Conservation (phyloP, 35 echinoderm and acorn worm species). For the Apostichopus californicus region DNA sequence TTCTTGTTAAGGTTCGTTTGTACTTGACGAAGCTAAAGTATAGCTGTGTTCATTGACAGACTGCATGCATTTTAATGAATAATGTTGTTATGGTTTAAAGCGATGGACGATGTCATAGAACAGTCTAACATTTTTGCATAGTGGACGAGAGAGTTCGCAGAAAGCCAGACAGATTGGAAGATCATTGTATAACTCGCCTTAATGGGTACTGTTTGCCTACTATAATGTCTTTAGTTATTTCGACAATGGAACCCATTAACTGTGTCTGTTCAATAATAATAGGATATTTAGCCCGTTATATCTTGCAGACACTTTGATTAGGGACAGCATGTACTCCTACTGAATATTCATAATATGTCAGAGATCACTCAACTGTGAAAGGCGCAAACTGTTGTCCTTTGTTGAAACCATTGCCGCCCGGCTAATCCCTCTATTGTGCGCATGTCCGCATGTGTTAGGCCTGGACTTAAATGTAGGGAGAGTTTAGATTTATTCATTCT, state of each 20-base stretch:
- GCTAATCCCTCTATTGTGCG: slow-evolving; percentile 26
- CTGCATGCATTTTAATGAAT: not conserved
- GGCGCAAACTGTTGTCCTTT: not conserved
- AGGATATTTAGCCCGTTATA: not conserved
- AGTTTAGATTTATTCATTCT: not conserved
- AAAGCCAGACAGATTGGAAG: too few species aligned
- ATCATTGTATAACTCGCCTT: not conserved
- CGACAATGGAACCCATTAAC: not conserved
- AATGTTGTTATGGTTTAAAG: not conserved
- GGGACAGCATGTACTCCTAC: not conserved
- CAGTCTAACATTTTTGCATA: not conserved
- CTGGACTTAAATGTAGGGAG: not conserved
- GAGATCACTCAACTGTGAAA: slow-evolving; percentile 4
- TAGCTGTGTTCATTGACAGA: too few species aligned
- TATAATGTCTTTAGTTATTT: not conserved
- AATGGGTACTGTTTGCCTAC: not conserved
- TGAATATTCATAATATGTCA: not conserved
- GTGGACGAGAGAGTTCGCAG: too few species aligned
- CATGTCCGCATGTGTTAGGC: not conserved
- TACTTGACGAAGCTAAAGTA: too few species aligned
- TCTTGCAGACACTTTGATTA: slow-evolving; percentile 41
- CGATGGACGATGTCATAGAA: not conserved
- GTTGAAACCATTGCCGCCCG: not conserved
- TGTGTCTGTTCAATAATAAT: not conserved
- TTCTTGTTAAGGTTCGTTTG: too few species aligned